phyloP scores from a whole-genome alignment of 2,797 vertebrate genomes.

The Microctenopoma steveboyesi region DNA sequence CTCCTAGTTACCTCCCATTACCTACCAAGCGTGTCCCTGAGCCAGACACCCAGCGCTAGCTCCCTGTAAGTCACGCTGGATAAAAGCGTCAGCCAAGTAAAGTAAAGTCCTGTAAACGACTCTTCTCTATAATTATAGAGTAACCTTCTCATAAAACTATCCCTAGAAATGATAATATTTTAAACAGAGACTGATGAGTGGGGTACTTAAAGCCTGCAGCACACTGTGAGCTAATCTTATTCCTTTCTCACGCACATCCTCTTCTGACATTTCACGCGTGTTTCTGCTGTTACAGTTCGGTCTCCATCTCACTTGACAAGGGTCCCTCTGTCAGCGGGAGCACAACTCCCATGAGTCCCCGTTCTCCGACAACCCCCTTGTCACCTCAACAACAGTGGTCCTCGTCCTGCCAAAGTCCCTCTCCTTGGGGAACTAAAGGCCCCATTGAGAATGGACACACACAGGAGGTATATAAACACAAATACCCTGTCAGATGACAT shows the following conservation, averaged over 20 bases:
- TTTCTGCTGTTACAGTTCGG: slow-evolving; percentile 67
- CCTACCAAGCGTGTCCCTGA: too few species aligned
- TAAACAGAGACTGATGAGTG: not conserved
- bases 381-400: slow-evolving; percentile 56
- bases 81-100: too few species aligned
- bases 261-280: not conserved
- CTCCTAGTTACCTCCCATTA: too few species aligned
- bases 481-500: not conserved
- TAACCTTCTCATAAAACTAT: not conserved
- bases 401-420: slow-evolving; percentile 62
- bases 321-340: slow-evolving; percentile 57
- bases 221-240: not conserved
- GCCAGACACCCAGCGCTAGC: too few species aligned
- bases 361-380: slow-evolving; percentile 42
- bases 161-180: not conserved
- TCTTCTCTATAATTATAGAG: too few species aligned
- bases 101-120: too few species aligned
- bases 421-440: slow-evolving; percentile 44
- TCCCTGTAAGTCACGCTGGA: too few species aligned
- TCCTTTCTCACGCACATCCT: slow-evolving; percentile 14
- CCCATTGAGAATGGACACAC: slow-evolving; percentile 69
- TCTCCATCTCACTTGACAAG: slow-evolving; percentile 83
- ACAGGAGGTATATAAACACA: slow-evolving; percentile 57
- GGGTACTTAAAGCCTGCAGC: not conserved
- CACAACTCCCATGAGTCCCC: slow-evolving; percentile 74